A percentile compares a stretch with the other conserved stretches of the same genome.
Conservation (phyloP, 2,888 invertebrate species). For the Eledone cirrhosa region DNA sequence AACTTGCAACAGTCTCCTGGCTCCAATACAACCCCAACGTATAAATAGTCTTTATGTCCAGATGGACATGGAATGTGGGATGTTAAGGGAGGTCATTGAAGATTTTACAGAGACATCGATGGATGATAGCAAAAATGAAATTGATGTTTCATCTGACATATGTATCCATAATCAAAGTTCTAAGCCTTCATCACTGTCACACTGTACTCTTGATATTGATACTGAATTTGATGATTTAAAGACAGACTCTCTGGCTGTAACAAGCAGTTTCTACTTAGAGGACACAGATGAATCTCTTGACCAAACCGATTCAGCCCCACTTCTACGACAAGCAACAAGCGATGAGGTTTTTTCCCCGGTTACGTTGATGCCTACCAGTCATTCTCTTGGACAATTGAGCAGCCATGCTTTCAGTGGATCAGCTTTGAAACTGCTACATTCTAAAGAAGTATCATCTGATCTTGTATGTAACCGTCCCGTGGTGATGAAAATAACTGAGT, state of each 20-base stretch:
- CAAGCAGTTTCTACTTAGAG: conserved; percentile 21
- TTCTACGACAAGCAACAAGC: conserved; percentile 5
- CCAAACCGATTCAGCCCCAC: background rate
- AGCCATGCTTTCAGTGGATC: conserved; percentile 9
- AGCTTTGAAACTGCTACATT: background rate
- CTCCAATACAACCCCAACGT: conserved; percentile 32
- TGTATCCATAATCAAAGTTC: conserved; percentile 15
- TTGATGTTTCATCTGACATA: conserved; percentile 14
- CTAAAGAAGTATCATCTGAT: conserved; percentile 1
- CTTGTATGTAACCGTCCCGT: conserved; percentile 11
- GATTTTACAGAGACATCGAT: conserved; percentile 44
- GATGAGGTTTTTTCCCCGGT: background rate
- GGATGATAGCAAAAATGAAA: conserved; percentile 30
- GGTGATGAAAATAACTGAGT: conserved; percentile 15
- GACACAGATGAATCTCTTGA: conserved; percentile 22
- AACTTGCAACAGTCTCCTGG: background rate
- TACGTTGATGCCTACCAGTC: background rate
- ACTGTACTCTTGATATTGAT: conserved; percentile 12
- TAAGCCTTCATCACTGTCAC: background rate
- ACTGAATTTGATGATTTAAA: conserved; percentile 11
- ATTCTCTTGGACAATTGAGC: conserved; percentile 17
- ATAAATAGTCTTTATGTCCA: conserved; percentile 56
- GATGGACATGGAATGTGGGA: conserved; percentile 52
- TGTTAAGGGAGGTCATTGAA: conserved; percentile 52
- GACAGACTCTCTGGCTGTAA: conserved; percentile 15